phyloP scores from a whole-genome alignment of 2,888 invertebrate genomes.

The Lissonota sp. region DNA sequence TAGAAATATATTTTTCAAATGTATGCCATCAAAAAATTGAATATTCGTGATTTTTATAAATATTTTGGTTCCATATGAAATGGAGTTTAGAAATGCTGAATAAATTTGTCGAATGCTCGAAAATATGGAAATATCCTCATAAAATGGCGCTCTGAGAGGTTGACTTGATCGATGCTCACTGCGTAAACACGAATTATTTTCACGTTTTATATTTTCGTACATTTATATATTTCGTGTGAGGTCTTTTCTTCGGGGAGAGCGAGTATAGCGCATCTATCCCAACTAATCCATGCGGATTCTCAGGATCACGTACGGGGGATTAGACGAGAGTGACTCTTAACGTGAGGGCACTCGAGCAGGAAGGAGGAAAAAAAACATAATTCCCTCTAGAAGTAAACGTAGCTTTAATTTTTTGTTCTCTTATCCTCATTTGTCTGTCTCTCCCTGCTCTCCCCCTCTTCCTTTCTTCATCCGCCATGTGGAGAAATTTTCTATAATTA shows the following conservation, averaged over 20 bases:
- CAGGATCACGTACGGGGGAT: conserved; percentile 73
- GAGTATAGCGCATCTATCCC: conserved; percentile 64
- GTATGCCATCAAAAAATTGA: no score
- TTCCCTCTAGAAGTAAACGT: conserved; percentile 36
- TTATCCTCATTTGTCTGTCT: conserved; percentile 54
- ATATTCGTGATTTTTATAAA: no score
- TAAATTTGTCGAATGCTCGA: no score
- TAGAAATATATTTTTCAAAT: no score
- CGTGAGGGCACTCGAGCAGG: conserved; percentile 32
- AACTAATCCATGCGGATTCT: conserved; percentile 71
- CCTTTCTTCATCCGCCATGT: no score
- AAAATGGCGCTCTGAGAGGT: conserved; percentile 13
- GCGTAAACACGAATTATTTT: conserved; percentile 13
- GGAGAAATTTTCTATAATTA: no score
- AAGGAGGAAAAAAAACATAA: conserved; percentile 58
- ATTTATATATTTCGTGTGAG: conserved; percentile 65
- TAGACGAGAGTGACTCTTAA: conserved; percentile 60
- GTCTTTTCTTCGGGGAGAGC: conserved; percentile 53
- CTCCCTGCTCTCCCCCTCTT: conserved; percentile 7
- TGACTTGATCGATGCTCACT: not conserved
- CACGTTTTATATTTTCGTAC: conserved; percentile 60
- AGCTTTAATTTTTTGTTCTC: conserved; percentile 34
- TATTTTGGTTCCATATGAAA: no score
- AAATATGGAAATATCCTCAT: not conserved
- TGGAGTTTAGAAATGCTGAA: no score